Evolutionary conservation across 2,888 invertebrate genomes (phyloP).

Genomic region (Nephrotoma guestfalica): DNA sequence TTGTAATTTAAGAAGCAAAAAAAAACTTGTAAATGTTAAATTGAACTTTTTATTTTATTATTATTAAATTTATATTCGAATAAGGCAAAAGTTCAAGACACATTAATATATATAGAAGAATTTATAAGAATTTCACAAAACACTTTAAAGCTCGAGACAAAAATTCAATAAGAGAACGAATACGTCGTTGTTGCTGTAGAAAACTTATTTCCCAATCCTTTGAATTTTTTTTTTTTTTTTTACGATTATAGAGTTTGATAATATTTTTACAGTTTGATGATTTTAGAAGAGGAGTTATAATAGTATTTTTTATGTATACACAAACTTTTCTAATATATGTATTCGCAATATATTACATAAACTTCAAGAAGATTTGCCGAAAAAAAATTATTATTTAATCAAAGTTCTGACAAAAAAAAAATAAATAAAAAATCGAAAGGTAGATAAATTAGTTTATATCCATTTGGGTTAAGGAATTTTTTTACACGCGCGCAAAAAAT

Average conservation of each 20-base stretch:
- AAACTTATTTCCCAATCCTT: neutral
- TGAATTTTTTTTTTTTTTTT: neutral
- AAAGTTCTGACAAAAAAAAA: neutral
- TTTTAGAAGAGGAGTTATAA: neutral
- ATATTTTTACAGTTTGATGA: neutral
- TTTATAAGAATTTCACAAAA: neutral
- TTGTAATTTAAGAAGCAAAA: no score
- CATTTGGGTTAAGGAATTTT: neutral
- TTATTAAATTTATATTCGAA: no score
- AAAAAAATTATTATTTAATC: neutral
- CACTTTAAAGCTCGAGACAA: neutral
- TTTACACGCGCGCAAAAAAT: neutral
- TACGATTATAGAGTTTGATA: neutral
- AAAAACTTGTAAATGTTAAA: no score
- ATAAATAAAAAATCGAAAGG: neutral
- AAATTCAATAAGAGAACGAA: neutral
- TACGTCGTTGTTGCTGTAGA: neutral
- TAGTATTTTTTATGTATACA: neutral
- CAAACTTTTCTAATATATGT: neutral
- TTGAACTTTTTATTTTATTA: no score
- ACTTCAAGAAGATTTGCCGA: neutral
- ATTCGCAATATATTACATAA: no score
- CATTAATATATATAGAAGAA: no score
- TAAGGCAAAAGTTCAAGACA: neutral
- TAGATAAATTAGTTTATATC: neutral